These are phyloP conservation scores for Meloidogyne floridensis DNA, from an alignment of 1,140 invertebrate genomes.

Conservation along the genomic window DNA sequence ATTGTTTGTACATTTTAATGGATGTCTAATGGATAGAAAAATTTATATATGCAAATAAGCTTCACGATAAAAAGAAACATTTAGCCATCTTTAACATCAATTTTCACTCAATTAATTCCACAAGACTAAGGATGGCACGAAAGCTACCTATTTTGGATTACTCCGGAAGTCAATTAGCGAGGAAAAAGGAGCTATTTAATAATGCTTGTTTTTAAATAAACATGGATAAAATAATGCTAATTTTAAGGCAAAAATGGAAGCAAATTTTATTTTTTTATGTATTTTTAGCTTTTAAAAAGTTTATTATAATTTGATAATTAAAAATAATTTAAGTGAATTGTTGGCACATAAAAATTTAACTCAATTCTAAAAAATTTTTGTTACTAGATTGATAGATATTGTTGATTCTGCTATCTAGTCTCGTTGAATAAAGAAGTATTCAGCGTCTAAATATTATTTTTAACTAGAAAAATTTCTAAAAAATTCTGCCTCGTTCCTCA, in stretches of 20 bases:
- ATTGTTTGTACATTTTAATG: background rate
- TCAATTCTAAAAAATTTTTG: background rate
- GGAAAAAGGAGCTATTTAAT: background rate
- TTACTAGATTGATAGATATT: background rate
- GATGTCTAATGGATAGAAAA: no score
- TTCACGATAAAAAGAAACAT: no score
- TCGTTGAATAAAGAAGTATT: background rate
- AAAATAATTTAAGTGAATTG: background rate
- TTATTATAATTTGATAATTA: background rate
- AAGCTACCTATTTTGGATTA: no score
- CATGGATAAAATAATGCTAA: background rate
- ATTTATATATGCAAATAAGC: no score
- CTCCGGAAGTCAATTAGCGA: background rate
- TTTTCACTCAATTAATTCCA: no score
- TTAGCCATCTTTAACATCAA: no score
- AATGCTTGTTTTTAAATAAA: background rate
- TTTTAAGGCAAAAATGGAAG: background rate
- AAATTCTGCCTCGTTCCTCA: background rate
- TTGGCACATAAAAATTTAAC: background rate
- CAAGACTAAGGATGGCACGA: no score
- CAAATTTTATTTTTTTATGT: background rate
- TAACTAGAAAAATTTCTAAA: background rate
- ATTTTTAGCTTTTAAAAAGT: background rate
- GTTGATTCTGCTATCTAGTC: background rate
- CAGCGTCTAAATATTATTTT: no score